Base-by-base conservation (phyloP, 2,888 invertebrate genomes). In the Macrosoma leucophasiata region DNA sequence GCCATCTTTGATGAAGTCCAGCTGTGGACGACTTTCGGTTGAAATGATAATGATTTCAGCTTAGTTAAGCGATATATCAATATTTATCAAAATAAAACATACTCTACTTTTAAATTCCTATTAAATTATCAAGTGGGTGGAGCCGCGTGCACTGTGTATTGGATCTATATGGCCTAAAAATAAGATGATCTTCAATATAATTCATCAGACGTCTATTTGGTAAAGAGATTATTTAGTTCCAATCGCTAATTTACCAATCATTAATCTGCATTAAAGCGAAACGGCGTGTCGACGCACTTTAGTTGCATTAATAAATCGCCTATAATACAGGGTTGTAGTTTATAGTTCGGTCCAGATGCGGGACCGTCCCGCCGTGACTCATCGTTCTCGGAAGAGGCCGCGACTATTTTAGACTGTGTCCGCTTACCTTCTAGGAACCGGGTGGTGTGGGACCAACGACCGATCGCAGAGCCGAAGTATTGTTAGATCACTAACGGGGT, bases 401-500 rank as follows among this genome's bases (percentile, higher is more conserved):
- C 55, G 67, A 72, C 79, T 81, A 81, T 82, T 82, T 81, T 77
- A 73, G 75, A 71, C 64, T 77, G 81, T 74, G 81, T 82, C 79
- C 81, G 82, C 79, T 79, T 79, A 76, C 81, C 73, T 84, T 84
- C 84, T 84, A 75, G 74, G 81, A 81, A 81, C 62, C 66, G 67
- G 61, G 62, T 64, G 55, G 56, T 60, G 58, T 63, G 79, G 67
- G 82, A 81, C 81, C 81, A 79, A 81, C 78, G 81, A 81, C 82
- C 82, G 75, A 69, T 68, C 73, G 66, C 70, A 63, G 64, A 65
- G 62, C 65, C 63, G 58, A 64, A 59, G 72, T 82, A 81, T 84
- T 84, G 82, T 82, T 82, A 82, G 81, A 75, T 69, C 72, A 54
- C 55, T 58, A 73, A 74, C 61, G 71, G 68, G 72, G 74, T 74